Evolutionary conservation across 2,888 invertebrate species (phyloP), one percentile per base, ranked within the genome.

Genomic region (Leptodirus hochenwartii): DNA sequence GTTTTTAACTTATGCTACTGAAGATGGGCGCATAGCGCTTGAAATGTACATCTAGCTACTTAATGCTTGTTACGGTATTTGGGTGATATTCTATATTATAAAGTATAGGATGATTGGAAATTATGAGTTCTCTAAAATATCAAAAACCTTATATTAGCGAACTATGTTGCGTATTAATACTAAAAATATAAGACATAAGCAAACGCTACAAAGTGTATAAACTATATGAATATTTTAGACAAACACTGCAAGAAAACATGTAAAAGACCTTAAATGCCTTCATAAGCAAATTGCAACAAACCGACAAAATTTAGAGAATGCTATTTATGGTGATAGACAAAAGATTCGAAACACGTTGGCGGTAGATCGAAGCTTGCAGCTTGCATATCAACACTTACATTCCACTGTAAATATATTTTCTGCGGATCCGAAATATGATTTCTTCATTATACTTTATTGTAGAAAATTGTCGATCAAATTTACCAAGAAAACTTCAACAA

Each of bases 401-500:
- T 51, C 58, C 12, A 41, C 43, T 31, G 59, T 59, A 48, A 36
- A 11, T 30, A 25, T 25, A 25, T 9, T 15, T 22, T 15, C 23
- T 20, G 14, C 23, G 9, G 5, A 32, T 13, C 5, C 3, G n/a
- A 8, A 14, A 34, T 28, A 12, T 13, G 8, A 16, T 3, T n/a
- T 27, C 17, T 34, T 17, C 14, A 17, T 13, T 15, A 9, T 10
- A 5, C 15, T 14, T 36, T 31, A 30, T 50, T 58, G 16, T 47
- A 74, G 73, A 62, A 56, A 52, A 64, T 71, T 13, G 54, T 64
- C 33, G 66, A 64, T 28, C 62, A 61, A 36, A 56, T 74, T 22
- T 59, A 64, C 37, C 69, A 73, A 46, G 66, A 68, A 37, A 69
- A 65, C 45, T 69, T 69, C 35, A 60, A 62, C 29, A 67, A 66